Evolutionary conservation across 2,888 invertebrate species (phyloP).

Genomic region (Scelioninae gen. 1): DNA sequence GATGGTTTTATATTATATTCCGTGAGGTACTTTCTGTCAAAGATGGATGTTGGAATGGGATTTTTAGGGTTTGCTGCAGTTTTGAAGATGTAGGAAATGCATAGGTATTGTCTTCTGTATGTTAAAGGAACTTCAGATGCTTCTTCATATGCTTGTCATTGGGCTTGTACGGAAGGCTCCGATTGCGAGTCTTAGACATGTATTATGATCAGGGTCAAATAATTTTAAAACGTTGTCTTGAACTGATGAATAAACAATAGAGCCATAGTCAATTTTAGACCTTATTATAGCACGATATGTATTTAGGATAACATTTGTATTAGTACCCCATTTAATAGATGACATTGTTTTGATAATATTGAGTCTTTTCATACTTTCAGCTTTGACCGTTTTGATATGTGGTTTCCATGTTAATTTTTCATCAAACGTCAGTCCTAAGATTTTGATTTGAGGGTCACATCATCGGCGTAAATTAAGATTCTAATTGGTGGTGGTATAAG

Average conservation of each 20-base stretch:
- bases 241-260: not conserved
- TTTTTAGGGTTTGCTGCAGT: too few relatives aligned
- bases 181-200: not conserved
- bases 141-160: too few relatives aligned
- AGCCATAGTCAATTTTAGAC: not conserved
- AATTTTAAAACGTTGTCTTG: not conserved
- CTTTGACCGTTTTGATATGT: not conserved
- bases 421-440: not conserved
- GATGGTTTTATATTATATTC: too few relatives aligned
- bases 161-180: too few relatives aligned
- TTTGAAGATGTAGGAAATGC: too few relatives aligned
- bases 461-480: too few relatives aligned
- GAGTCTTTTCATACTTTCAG: not conserved
- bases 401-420: not conserved
- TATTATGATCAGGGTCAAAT: not conserved
- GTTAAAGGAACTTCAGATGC: too few relatives aligned
- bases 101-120: too few relatives aligned
- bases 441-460: too few relatives aligned
- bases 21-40: too few relatives aligned
- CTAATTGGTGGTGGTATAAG: too few relatives aligned
- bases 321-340: not conserved
- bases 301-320: not conserved
- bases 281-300: not conserved
- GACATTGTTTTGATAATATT: not conserved
- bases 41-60: too few relatives aligned